These are phyloP conservation scores for Dryocosmus kuriphilus DNA, from an alignment of 2,888 invertebrate species.

Conservation along the genomic window DNA sequence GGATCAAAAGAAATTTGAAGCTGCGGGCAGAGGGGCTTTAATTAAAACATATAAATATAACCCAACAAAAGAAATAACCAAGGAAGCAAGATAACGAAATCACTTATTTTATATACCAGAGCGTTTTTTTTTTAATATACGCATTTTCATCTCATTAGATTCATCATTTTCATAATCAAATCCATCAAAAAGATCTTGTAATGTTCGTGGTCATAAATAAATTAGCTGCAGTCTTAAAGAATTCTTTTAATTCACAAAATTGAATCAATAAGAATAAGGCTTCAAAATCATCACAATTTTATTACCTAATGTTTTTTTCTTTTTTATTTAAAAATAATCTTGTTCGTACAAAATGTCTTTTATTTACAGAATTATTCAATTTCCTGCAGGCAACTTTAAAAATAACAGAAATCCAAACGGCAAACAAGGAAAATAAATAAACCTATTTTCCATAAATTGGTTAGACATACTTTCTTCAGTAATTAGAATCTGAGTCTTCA, in stretches of 20 bases:
- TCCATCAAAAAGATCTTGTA: background rate
- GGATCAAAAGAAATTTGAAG: conserved; percentile 89
- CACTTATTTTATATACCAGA: background rate
- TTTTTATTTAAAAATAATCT: background rate
- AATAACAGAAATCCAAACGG: background rate
- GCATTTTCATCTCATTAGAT: background rate
- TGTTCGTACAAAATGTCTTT: background rate
- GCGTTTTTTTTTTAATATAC: background rate
- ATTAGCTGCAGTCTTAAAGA: background rate
- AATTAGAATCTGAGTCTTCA: conserved; percentile 62
- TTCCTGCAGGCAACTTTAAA: background rate
- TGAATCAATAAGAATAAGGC: too few relatives aligned
- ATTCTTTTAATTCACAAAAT: background rate
- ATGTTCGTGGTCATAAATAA: background rate
- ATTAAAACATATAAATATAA: conserved; percentile 93
- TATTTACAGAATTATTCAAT: background rate
- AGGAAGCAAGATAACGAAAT: background rate
- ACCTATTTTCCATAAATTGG: background rate
- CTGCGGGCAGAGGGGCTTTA: conserved; percentile 91
- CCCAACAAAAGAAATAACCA: conserved; percentile 80
- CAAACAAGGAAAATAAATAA: background rate
- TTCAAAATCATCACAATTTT: too few relatives aligned
- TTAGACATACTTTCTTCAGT: conserved; percentile 33
- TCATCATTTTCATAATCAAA: conserved; percentile 3
- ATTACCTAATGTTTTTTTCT: background rate